These are phyloP conservation scores for Bombus superbus DNA, from an alignment of 1,140 invertebrate species.

Conservation along the genomic window DNA sequence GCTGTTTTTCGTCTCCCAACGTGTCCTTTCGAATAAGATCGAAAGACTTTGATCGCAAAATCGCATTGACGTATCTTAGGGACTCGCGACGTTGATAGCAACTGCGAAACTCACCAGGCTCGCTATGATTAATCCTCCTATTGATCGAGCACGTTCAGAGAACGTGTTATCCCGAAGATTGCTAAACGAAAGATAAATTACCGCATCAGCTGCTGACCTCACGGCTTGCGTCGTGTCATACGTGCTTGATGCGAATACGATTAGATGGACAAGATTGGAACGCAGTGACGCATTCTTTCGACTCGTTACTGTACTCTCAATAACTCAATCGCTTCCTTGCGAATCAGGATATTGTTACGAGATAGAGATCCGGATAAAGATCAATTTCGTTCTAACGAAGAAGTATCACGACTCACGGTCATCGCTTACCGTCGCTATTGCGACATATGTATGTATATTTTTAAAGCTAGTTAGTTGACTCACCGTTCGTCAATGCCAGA, in stretches of 20 bases:
- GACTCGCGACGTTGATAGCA: not conserved
- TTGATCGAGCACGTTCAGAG: not conserved
- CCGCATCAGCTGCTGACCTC: constrained; percentile 37
- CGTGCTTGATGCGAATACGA: constrained; percentile 21
- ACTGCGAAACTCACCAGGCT: not conserved
- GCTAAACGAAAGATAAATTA: constrained; percentile 32
- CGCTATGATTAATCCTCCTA: not conserved
- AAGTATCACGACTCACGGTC: not conserved
- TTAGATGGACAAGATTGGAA: constrained; percentile 17
- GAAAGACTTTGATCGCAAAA: too few relatives aligned
- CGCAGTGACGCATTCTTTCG: not conserved
- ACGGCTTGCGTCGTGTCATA: not conserved
- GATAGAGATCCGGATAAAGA: not conserved
- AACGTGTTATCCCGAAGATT: constrained; percentile 39
- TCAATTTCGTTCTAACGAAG: not conserved
- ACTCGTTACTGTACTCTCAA: not conserved
- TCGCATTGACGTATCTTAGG: not conserved
- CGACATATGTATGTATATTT: not conserved
- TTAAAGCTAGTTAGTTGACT: constrained; percentile 33
- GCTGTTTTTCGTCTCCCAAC: not conserved
- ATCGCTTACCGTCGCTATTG: not conserved
- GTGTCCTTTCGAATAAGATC: not conserved
- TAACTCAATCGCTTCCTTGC: not conserved
- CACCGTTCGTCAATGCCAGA: constrained; percentile 63
- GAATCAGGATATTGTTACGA: not conserved